phyloP scores from a whole-genome alignment of 2,113 vertebrate species.

The Sebastes schlegelii region DNA sequence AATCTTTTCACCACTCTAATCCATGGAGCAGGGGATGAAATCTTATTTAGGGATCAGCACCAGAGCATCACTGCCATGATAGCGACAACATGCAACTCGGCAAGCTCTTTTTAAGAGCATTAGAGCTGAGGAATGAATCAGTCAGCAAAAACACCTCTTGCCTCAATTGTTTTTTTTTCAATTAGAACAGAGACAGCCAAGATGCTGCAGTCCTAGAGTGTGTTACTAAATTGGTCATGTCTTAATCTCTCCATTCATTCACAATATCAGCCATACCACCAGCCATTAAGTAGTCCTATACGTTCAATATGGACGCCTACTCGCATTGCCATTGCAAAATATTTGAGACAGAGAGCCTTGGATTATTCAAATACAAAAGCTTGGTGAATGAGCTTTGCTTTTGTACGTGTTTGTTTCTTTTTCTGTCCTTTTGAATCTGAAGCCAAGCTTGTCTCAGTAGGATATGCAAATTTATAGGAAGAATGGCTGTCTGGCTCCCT shows the following conservation, averaged over 20 bases:
- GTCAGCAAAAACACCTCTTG: slow-evolving; percentile 77
- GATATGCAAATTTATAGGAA: slow-evolving; percentile 79
- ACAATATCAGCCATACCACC: slow-evolving; percentile 59
- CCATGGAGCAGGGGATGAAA: slow-evolving; percentile 77
- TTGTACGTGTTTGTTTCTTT: slow-evolving; percentile 76
- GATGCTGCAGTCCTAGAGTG: slow-evolving; percentile 43
- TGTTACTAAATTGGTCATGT: slow-evolving; percentile 58
- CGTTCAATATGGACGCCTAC: slow-evolving; percentile 49
- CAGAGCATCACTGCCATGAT: slow-evolving; percentile 76
- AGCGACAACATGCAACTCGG: slow-evolving; percentile 78
- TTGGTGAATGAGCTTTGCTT: slow-evolving; percentile 73
- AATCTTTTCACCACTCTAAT: slow-evolving; percentile 82
- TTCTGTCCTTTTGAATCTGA: slow-evolving; percentile 74
- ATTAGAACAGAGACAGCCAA: slow-evolving; percentile 62
- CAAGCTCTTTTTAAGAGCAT: slow-evolving; percentile 79
- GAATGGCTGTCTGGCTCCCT: slow-evolving; percentile 78
- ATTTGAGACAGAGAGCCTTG: slow-evolving; percentile 63
- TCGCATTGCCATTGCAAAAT: slow-evolving; percentile 49
- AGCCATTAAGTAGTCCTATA: slow-evolving; percentile 62
- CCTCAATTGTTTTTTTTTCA: slow-evolving; percentile 70
- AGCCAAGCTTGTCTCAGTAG: slow-evolving; percentile 76
- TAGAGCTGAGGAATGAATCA: slow-evolving; percentile 67
- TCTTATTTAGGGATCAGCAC: slow-evolving; percentile 83
- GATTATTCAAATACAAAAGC: slow-evolving; percentile 81
- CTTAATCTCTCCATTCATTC: slow-evolving; percentile 74